These are phyloP conservation scores for Sinocyclocheilus anophthalmus DNA, from an alignment of 2,113 vertebrate species.

Conservation along the genomic window DNA sequence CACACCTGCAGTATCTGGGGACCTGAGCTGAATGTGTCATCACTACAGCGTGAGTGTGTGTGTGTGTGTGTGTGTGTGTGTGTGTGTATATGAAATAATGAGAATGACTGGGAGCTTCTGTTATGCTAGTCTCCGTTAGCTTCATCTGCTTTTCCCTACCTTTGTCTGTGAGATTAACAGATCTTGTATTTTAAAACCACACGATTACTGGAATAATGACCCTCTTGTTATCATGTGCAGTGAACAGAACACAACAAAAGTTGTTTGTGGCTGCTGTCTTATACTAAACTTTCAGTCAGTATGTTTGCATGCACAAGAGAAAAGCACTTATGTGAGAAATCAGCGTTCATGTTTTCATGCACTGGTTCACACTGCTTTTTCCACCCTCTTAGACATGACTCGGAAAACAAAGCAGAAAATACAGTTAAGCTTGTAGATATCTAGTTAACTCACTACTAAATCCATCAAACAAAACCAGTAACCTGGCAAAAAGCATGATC, in stretches of 20 bases:
- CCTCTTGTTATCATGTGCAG: neutral
- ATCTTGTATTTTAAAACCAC: neutral
- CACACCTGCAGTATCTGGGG: slow-evolving; percentile 49
- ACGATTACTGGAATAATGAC: too few species aligned
- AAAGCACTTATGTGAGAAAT: neutral
- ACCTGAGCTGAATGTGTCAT: slow-evolving; percentile 47
- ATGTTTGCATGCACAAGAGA: neutral
- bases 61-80: slow-evolving; percentile 28
- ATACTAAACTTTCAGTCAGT: neutral
- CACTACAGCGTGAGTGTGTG: neutral
- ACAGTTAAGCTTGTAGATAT: neutral
- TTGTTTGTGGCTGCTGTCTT: neutral
- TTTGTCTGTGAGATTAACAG: neutral
- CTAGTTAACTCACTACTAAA: neutral
- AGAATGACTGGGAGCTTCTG: neutral
- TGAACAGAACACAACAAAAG: neutral
- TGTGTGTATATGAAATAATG: neutral
- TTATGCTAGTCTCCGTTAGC: neutral
- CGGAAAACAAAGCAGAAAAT: neutral
- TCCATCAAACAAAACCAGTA: neutral
- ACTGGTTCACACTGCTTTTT: neutral
- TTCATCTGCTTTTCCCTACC: neutral
- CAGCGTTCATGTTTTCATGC: neutral
- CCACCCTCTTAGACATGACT: neutral
- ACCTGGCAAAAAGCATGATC: neutral